Conservation (phyloP, 1,140 invertebrate genomes). For the Brachionus plicatilis region DNA sequence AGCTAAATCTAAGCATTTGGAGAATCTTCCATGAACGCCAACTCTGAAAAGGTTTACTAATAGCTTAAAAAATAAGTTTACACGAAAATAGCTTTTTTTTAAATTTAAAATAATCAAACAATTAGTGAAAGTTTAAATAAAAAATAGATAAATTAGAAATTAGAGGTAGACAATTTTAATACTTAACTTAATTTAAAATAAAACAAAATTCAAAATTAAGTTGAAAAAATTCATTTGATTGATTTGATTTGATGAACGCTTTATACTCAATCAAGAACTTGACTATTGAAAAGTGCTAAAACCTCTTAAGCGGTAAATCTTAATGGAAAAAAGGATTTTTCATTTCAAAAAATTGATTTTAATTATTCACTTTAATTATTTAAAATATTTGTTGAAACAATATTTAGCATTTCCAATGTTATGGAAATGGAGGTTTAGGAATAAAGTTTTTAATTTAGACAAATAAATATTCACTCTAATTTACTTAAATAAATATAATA, state of each 20-base stretch:
- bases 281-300: too few relatives aligned
- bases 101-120: neutral
- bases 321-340: neutral
- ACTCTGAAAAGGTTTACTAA: neutral
- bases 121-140: neutral
- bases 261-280: neutral
- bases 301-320: neutral
- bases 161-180: neutral
- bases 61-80: neutral
- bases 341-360: neutral
- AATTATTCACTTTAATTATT: neutral
- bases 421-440: neutral
- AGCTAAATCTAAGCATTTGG: constrained; percentile 22
- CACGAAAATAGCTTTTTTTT: neutral
- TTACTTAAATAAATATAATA: neutral
- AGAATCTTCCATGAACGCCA: neutral
- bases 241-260: neutral
- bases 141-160: neutral
- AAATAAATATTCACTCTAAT: neutral
- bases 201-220: neutral
- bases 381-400: neutral
- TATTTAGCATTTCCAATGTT: neutral
- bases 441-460: neutral
- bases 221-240: too few relatives aligned
- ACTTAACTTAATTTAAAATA: neutral